Conservation (phyloP, 2,113 vertebrate species). For the Ciconia maguari region DNA sequence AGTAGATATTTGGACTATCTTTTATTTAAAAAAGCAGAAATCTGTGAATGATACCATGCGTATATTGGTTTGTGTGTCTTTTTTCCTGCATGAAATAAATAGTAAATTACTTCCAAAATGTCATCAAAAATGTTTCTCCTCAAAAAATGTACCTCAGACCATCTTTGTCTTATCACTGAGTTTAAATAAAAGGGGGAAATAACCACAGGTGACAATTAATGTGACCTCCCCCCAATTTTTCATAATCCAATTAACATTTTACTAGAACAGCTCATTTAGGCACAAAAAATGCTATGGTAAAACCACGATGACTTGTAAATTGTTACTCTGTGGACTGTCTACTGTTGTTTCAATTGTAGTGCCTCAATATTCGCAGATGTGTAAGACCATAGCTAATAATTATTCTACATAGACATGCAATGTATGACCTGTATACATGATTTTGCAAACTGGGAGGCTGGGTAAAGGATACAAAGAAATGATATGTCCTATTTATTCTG, state of each 20-base stretch:
- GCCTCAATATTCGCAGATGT: not conserved
- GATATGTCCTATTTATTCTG: not conserved
- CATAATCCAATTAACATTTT: not conserved
- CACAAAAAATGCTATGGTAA: not conserved
- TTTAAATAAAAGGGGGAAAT: not conserved
- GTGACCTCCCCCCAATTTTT: not conserved
- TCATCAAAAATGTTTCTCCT: not conserved
- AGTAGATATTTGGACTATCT: conserved; percentile 1
- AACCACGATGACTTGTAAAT: not conserved
- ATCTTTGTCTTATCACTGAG: not conserved
- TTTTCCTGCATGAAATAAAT: conserved; percentile 3
- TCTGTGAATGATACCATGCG: not conserved
- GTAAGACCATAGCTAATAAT: not conserved
- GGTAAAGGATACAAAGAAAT: not conserved
- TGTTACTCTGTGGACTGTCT: not conserved
- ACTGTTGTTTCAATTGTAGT: not conserved
- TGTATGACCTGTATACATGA: not conserved
- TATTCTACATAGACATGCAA: not conserved
- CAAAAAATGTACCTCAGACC: not conserved
- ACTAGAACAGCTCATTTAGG: not conserved
- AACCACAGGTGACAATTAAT: not conserved
- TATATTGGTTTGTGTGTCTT: not conserved
- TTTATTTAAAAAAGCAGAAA: conserved; percentile 25
- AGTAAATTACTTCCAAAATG: conserved; percentile 13
- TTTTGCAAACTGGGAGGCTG: not conserved